These are phyloP conservation scores for Baronia brevicornis DNA, from an alignment of 2,888 invertebrate genomes.

Conservation along the genomic window DNA sequence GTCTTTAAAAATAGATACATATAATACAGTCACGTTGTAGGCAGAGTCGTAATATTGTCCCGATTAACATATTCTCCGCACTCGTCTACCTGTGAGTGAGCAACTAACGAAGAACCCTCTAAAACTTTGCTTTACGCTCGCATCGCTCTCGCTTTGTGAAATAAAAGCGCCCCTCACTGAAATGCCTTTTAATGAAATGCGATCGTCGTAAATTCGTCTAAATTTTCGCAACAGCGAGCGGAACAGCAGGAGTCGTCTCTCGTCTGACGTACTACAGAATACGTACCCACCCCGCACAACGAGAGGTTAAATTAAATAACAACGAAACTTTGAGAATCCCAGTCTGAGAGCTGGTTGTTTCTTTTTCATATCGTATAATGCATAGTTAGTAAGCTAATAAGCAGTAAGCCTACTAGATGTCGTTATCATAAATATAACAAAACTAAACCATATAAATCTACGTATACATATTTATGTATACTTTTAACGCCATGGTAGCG, in stretches of 20 bases:
- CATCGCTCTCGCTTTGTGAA: conserved; percentile 61
- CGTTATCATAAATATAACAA: no score
- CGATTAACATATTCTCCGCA: conserved; percentile 32
- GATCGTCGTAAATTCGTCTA: conserved; percentile 66
- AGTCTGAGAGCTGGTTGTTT: no score
- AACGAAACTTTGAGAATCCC: conserved; percentile 52
- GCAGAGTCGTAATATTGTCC: conserved; percentile 21
- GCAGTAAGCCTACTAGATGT: no score
- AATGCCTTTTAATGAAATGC: conserved; percentile 64
- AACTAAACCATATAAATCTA: no score
- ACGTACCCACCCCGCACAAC: conserved; percentile 53
- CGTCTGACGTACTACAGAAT: conserved; percentile 45
- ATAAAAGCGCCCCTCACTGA: conserved; percentile 61
- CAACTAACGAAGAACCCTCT: conserved; percentile 63
- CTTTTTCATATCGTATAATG: no score
- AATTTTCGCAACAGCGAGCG: conserved; percentile 63
- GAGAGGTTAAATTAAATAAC: conserved; percentile 69
- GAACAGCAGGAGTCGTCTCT: conserved; percentile 45
- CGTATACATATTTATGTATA: no score
- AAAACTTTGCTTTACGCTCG: conserved; percentile 59
- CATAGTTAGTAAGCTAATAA: no score
- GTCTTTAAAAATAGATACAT: no score
- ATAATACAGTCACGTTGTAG: no score
- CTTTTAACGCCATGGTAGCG: no score
- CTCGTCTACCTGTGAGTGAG: conserved; percentile 48